Percentiles rank a stretch among this genome's conserved stretches.
These are phyloP conservation scores for Lithobates pipiens DNA, from an alignment of 2,797 vertebrate species.

Conservation along the genomic window DNA sequence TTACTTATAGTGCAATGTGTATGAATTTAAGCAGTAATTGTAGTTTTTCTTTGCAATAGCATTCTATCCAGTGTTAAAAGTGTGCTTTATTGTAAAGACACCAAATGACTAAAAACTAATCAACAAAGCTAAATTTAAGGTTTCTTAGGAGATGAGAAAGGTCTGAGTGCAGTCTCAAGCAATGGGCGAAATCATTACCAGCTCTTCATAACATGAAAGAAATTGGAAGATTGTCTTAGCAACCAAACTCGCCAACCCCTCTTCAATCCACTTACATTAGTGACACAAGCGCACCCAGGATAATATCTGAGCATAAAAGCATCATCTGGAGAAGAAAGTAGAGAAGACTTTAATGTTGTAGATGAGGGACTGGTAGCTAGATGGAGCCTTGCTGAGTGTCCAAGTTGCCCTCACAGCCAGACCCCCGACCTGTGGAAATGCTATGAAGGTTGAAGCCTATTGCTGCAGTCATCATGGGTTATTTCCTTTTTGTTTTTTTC, in stretches of 20 bases:
- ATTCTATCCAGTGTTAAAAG: not conserved
- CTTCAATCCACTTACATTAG: constrained; percentile 44
- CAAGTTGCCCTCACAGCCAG: not conserved
- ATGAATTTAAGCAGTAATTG: not conserved
- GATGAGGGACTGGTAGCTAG: not conserved
- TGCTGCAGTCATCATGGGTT: not conserved
- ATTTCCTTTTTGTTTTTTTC: not conserved
- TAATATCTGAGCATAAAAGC: constrained; percentile 40
- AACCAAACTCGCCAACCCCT: constrained; percentile 28
- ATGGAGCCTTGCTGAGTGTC: not conserved
- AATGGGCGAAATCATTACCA: constrained; percentile 53
- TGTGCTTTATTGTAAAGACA: not conserved
- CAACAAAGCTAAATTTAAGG: not conserved
- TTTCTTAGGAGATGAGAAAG: constrained; percentile 18
- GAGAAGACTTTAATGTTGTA: not conserved
- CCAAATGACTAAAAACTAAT: not conserved
- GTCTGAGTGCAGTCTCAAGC: constrained; percentile 16
- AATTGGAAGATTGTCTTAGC: constrained; percentile 48
- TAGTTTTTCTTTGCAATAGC: not conserved
- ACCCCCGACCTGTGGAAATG: not conserved
- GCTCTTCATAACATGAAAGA: constrained; percentile 45
- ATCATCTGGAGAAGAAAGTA: not conserved
- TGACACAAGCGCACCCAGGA: constrained; percentile 20
- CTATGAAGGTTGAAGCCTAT: not conserved
- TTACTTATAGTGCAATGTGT: too few species aligned